Conservation (phyloP, 2,888 invertebrate genomes). For the Acronicta aceris region DNA sequence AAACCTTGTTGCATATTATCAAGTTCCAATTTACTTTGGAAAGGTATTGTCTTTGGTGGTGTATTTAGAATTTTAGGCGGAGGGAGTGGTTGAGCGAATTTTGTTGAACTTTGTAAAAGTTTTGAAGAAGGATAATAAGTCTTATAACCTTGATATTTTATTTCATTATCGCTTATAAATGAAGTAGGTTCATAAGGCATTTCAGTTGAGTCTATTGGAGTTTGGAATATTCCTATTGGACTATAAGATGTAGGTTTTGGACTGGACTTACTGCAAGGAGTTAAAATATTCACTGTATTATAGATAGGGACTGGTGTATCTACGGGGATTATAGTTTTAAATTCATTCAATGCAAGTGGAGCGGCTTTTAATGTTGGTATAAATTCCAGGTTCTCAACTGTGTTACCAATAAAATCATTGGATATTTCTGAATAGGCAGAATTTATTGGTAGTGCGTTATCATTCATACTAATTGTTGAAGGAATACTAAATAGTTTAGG, state of each 20-base stretch:
- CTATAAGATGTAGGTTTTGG: background rate
- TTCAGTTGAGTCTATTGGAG: background rate
- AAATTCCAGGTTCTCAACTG: background rate
- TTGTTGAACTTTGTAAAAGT: background rate
- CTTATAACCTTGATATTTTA: slow-evolving; percentile 35
- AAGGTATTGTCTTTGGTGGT: background rate
- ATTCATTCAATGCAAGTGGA: background rate
- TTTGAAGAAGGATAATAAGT: slow-evolving; percentile 15
- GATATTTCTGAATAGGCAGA: background rate
- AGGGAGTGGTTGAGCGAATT: background rate
- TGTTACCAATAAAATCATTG: background rate
- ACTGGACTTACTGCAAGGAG: background rate
- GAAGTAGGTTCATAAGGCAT: background rate
- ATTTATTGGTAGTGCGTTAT: background rate
- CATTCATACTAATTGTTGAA: background rate
- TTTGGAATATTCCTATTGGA: background rate
- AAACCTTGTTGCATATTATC: background rate
- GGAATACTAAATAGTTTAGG: background rate
- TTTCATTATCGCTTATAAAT: background rate
- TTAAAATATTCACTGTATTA: background rate
- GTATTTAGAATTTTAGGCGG: background rate
- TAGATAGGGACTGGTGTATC: background rate
- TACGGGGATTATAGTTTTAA: background rate
- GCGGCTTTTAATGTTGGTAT: background rate
- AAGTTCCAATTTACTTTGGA: slow-evolving; percentile 1